A percentile compares a stretch with the other conserved stretches of the same genome.
phyloP scores from a whole-genome alignment of 2,113 vertebrate genomes.

The Ophiodon elongatus region DNA sequence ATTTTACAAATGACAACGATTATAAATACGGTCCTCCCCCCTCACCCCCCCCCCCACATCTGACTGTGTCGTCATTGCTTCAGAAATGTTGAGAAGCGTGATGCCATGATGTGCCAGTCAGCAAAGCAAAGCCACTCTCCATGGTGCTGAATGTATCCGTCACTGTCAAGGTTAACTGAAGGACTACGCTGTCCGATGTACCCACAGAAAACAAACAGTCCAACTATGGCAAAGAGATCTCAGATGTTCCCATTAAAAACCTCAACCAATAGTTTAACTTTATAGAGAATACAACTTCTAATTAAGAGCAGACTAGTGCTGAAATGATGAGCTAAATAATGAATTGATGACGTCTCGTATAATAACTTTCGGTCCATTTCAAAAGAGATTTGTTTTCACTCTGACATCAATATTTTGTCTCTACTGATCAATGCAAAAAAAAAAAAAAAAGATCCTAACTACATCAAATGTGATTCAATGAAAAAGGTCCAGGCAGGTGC shows the following conservation, averaged over 20 bases:
- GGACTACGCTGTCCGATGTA: background rate
- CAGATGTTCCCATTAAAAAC: background rate
- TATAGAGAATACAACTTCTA: background rate
- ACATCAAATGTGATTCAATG: background rate
- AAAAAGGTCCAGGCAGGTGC: conserved; percentile 15
- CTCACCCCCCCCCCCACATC: too few relatives aligned
- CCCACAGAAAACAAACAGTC: background rate
- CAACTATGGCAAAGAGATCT: background rate
- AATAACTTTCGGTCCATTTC: background rate
- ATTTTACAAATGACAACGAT: conserved; percentile 26
- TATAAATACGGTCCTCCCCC: background rate
- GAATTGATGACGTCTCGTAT: background rate
- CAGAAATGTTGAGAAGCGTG: background rate
- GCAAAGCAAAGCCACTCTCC: background rate
- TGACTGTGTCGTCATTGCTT: background rate
- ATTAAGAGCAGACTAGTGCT: background rate
- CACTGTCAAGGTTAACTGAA: background rate
- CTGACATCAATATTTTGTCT: background rate
- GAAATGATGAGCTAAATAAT: background rate
- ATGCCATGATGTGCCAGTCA: conserved; percentile 10
- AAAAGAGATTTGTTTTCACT: background rate
- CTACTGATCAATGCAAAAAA: background rate
- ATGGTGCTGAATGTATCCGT: background rate
- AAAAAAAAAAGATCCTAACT: background rate
- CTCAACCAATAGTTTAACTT: background rate